Conservation (phyloP, 2,888 invertebrate genomes). For the Limenitis camilla region DNA sequence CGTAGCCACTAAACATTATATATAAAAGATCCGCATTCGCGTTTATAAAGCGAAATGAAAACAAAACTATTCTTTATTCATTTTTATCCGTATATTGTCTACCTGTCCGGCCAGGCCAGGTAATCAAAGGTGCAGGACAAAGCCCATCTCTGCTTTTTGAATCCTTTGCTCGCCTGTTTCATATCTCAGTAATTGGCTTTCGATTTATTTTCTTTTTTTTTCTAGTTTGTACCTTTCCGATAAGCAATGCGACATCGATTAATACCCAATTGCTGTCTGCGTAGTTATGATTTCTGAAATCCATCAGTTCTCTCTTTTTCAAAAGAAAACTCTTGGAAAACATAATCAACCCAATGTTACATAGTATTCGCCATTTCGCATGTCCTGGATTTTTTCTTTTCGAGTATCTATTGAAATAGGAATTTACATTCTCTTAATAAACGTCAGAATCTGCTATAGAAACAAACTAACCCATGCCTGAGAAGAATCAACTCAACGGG, state of each 20-base stretch:
- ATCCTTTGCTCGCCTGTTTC: slow-evolving; percentile 54
- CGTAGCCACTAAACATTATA: slow-evolving; percentile 24
- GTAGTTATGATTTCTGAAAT: too few relatives aligned
- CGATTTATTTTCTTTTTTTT: slow-evolving; percentile 46
- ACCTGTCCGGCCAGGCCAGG: slow-evolving; percentile 36
- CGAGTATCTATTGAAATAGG: too few relatives aligned
- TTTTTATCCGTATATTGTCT: slow-evolving; percentile 39
- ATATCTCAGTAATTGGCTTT: slow-evolving; percentile 65
- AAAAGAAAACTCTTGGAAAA: too few relatives aligned
- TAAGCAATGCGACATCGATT: slow-evolving; percentile 5
- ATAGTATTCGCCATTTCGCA: too few relatives aligned
- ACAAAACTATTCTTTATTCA: slow-evolving; percentile 38
- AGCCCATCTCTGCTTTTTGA: slow-evolving; percentile 61
- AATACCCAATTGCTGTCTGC: neutral
- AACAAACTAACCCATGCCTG: neutral
- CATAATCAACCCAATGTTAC: too few relatives aligned
- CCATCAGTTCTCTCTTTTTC: too few relatives aligned
- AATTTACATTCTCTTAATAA: too few relatives aligned
- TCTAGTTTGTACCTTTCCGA: slow-evolving; percentile 10
- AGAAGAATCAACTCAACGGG: too few relatives aligned
- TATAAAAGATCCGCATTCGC: slow-evolving; percentile 26
- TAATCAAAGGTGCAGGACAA: slow-evolving; percentile 70
- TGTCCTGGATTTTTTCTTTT: too few relatives aligned
- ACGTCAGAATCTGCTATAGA: too few relatives aligned
- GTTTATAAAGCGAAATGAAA: slow-evolving; percentile 29